Percentiles rank a stretch among this genome's conserved stretches.
Conservation (phyloP, 1,140 invertebrate genomes). For the Wiebesia pumilae region DNA sequence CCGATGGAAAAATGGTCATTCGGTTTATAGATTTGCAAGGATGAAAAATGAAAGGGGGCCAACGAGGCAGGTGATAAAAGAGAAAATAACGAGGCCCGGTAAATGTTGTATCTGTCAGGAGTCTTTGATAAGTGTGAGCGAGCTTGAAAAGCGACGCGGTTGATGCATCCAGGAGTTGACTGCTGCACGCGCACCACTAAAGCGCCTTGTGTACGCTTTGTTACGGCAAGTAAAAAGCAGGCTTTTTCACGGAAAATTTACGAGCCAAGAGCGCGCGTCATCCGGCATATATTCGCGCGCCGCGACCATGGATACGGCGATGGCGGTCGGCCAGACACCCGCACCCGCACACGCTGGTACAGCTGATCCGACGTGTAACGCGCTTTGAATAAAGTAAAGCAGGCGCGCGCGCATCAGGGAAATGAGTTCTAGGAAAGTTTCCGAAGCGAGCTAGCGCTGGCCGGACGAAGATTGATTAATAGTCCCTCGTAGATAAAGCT, state of each 20-base stretch:
- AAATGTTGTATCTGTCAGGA: too few relatives aligned
- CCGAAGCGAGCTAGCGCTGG: constrained; percentile 34
- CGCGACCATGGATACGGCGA: too few relatives aligned
- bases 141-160: background rate
- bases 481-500: constrained; percentile 26
- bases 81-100: too few relatives aligned
- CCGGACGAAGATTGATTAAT: constrained; percentile 52
- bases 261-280: constrained; percentile 19
- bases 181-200: background rate
- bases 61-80: too few relatives aligned
- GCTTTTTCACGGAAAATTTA: constrained; percentile 43
- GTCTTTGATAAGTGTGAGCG: too few relatives aligned
- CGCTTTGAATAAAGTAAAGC: constrained; percentile 34
- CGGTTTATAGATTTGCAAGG: too few relatives aligned
- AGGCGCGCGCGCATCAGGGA: constrained; percentile 48
- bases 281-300: constrained; percentile 7
- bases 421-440: constrained; percentile 49
- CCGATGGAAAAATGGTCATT: too few relatives aligned
- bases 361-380: constrained; percentile 34
- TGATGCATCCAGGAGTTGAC: constrained; percentile 16
- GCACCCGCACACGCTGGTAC: background rate
- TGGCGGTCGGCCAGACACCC: background rate
- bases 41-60: too few relatives aligned
- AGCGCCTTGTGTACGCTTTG: background rate
- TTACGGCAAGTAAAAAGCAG: background rate